A percentile compares a stretch with the other conserved stretches of the same genome.
These are phyloP conservation scores for Neolamprologus fasciatus DNA, from an alignment of 2,113 vertebrate genomes.

Conservation along the genomic window DNA sequence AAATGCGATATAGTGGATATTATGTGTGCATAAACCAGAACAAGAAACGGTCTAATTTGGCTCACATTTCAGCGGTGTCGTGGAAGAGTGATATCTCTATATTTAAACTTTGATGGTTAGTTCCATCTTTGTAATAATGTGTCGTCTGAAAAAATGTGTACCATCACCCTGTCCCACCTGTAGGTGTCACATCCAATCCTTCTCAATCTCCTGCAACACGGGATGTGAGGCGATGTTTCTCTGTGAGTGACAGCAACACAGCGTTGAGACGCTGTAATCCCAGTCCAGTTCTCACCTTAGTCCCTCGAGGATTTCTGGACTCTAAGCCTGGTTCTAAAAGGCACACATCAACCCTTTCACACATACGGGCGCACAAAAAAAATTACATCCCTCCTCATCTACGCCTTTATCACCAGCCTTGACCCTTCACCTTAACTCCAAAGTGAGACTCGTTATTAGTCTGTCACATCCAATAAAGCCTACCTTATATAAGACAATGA, in stretches of 20 bases:
- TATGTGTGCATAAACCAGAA: neutral
- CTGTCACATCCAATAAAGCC: slow-evolving; percentile 65
- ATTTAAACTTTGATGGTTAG: neutral
- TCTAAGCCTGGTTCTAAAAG: slow-evolving; percentile 22
- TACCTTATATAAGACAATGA: slow-evolving; percentile 43
- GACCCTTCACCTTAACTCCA: slow-evolving; percentile 58
- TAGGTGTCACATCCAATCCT: neutral
- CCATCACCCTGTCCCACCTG: neutral
- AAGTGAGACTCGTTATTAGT: slow-evolving; percentile 63
- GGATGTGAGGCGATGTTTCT: slow-evolving; percentile 1
- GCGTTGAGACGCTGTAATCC: slow-evolving; percentile 25
- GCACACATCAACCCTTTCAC: neutral
- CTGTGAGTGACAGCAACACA: slow-evolving; percentile 42
- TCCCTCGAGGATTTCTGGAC: slow-evolving; percentile 31
- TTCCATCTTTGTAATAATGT: slow-evolving; percentile 17
- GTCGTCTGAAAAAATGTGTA: neutral
- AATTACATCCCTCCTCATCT: slow-evolving; percentile 22
- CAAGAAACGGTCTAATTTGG: neutral
- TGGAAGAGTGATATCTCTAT: neutral
- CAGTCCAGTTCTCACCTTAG: slow-evolving; percentile 32
- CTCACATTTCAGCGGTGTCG: neutral
- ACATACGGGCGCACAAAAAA: neutral
- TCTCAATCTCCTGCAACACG: neutral
- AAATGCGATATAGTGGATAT: neutral
- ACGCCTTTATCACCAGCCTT: slow-evolving; percentile 47